These are phyloP conservation scores for Antennarius striatus DNA, from an alignment of 2,113 vertebrate species.

Conservation along the genomic window DNA sequence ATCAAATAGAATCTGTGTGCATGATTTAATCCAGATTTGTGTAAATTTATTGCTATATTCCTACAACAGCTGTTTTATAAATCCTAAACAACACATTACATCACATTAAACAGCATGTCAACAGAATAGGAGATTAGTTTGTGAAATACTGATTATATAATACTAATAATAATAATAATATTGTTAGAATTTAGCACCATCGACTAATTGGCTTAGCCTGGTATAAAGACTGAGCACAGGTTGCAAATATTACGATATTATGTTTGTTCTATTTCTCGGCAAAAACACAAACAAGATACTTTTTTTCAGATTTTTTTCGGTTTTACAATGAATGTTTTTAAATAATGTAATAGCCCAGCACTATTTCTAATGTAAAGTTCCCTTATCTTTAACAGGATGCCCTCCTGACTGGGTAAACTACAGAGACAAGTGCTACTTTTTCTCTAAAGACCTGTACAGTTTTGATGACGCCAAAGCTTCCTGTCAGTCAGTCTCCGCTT, in stretches of 20 bases:
- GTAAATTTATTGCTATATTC: background rate
- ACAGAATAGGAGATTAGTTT: too few species aligned
- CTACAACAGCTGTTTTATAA: too few species aligned
- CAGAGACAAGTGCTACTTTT: conserved; percentile 90
- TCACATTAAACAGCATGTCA: too few species aligned
- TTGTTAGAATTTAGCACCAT: too few species aligned
- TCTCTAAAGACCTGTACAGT: conserved; percentile 84
- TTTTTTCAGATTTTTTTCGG: too few species aligned
- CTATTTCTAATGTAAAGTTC: background rate
- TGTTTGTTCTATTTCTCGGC: too few species aligned
- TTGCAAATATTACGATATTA: too few species aligned
- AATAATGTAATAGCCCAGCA: background rate
- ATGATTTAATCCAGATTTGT: background rate
- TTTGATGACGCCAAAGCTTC: conserved; percentile 86
- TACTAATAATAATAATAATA: too few species aligned
- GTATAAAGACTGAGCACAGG: background rate
- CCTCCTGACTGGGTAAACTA: conserved; percentile 86
- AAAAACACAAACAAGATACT: too few species aligned
- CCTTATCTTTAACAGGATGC: conserved; percentile 79
- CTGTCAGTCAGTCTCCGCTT: conserved; percentile 83
- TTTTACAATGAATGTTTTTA: background rate
- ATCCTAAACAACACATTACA: too few species aligned
- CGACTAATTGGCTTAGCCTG: background rate
- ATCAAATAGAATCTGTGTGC: too few species aligned
- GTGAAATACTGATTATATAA: too few species aligned